Evolutionary conservation across 1,140 invertebrate genomes (phyloP).

Genomic region (Nautilus pompilius): DNA sequence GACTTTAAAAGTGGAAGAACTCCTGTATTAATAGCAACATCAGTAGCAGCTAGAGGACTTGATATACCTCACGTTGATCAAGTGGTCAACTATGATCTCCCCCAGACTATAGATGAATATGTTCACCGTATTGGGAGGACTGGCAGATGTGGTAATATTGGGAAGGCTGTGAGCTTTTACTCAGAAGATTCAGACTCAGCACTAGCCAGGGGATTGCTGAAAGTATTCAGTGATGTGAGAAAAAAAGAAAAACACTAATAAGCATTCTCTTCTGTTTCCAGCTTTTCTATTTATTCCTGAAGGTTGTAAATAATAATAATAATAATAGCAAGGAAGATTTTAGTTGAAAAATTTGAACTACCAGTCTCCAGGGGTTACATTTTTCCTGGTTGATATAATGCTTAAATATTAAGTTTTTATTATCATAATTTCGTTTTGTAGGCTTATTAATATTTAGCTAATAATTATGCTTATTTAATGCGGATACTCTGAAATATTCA

Average conservation of each 20-base stretch:
- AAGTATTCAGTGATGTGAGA: constrained; percentile 64
- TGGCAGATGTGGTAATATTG: constrained; percentile 87
- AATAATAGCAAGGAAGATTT: background rate
- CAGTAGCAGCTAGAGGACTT: constrained; percentile 83
- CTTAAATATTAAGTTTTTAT: background rate
- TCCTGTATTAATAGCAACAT: constrained; percentile 83
- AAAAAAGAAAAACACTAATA: background rate
- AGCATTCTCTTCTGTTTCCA: background rate
- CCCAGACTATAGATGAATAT: constrained; percentile 81
- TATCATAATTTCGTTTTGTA: background rate
- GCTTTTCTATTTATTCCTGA: background rate
- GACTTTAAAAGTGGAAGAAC: constrained; percentile 68
- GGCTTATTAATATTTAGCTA: no score
- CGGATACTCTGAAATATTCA: no score
- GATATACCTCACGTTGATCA: constrained; percentile 80
- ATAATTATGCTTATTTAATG: no score
- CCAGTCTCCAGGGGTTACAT: background rate
- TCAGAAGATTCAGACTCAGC: constrained; percentile 62
- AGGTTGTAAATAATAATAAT: background rate
- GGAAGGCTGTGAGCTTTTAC: constrained; percentile 85
- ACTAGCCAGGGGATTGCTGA: constrained; percentile 67
- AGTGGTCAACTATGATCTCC: constrained; percentile 91
- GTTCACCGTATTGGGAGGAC: constrained; percentile 94
- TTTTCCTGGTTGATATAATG: background rate
- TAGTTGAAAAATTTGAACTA: background rate